Percentiles rank a stretch among this genome's conserved stretches.
Conservation (phyloP, 1,140 invertebrate species). For the Amphibalanus amphitrite region DNA sequence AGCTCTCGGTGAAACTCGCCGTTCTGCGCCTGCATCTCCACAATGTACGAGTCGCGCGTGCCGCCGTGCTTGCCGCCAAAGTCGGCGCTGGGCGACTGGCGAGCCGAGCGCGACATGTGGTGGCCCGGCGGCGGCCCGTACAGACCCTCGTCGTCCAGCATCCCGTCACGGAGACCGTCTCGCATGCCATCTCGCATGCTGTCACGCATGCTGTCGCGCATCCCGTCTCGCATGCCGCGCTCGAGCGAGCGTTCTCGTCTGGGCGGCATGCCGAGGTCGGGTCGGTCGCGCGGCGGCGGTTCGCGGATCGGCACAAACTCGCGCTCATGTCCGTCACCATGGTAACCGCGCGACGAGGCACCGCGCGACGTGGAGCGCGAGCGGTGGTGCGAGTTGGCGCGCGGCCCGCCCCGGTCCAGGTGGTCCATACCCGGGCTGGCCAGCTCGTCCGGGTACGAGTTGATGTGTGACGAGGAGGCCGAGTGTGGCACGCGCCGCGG, state of each 20-base stretch:
- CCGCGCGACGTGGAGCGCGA: slow-evolving; percentile 26
- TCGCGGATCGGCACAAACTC: slow-evolving; percentile 66
- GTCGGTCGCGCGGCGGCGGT: slow-evolving; percentile 27
- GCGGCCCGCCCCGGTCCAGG: slow-evolving; percentile 39
- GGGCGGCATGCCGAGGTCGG: slow-evolving; percentile 25
- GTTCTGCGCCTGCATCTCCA: slow-evolving; percentile 87
- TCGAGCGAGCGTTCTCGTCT: slow-evolving; percentile 23
- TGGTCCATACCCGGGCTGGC: slow-evolving; percentile 24
- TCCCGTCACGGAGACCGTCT: slow-evolving; percentile 38
- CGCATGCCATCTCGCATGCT: slow-evolving; percentile 15
- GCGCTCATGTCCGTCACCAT: slow-evolving; percentile 41
- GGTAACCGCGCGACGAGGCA: slow-evolving; percentile 41
- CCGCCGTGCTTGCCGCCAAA: slow-evolving; percentile 20
- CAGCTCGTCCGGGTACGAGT: neutral
- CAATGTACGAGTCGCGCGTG: slow-evolving; percentile 45
- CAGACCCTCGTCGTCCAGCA: slow-evolving; percentile 45
- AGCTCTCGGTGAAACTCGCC: slow-evolving; percentile 89
- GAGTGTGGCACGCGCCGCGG: slow-evolving; percentile 15
- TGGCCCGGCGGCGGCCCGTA: slow-evolving; percentile 34
- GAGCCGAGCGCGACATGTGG: slow-evolving; percentile 17
- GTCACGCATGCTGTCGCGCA: slow-evolving; percentile 30
- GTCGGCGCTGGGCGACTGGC: slow-evolving; percentile 47
- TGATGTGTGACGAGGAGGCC: slow-evolving; percentile 4
- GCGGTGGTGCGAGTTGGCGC: slow-evolving; percentile 24
- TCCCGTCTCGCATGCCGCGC: slow-evolving; percentile 5